Evolutionary conservation across 1,140 invertebrate genomes (phyloP).

Genomic region (Latrodectus geometricus): DNA sequence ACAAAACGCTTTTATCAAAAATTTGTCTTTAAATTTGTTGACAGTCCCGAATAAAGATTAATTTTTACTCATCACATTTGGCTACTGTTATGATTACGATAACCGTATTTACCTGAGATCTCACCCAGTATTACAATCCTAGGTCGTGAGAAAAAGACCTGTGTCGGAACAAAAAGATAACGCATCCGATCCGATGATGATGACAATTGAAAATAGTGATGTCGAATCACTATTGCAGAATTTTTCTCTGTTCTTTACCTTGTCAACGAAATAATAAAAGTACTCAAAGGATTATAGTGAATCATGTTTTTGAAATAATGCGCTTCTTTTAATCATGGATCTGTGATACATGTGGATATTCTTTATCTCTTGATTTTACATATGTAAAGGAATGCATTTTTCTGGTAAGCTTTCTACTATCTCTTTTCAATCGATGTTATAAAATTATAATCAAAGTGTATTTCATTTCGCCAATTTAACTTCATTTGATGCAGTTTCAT

Average conservation of each 20-base stretch:
- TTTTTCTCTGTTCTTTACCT: neutral
- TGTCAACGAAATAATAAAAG: neutral
- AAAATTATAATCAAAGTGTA: too few species aligned
- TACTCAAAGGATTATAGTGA: neutral
- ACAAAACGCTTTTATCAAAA: too few species aligned
- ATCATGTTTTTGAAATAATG: neutral
- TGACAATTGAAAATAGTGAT: neutral
- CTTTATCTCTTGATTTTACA: too few species aligned
- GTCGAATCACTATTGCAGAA: neutral
- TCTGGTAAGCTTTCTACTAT: neutral
- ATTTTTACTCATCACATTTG: neutral
- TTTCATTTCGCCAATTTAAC: too few species aligned
- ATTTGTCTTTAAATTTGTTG: neutral
- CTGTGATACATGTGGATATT: too few species aligned
- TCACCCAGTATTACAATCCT: neutral
- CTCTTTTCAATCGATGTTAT: too few species aligned
- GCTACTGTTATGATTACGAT: conserved; percentile 1
- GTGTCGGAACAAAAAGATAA: neutral
- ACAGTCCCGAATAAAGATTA: neutral
- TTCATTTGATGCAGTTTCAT: too few species aligned
- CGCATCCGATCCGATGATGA: neutral
- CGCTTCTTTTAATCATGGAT: too few species aligned
- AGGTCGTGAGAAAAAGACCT: conserved; percentile 1
- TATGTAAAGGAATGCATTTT: neutral
- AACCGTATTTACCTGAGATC: neutral